Conservation (phyloP, 2,888 invertebrate species). For the Notocelia uddmanniana region DNA sequence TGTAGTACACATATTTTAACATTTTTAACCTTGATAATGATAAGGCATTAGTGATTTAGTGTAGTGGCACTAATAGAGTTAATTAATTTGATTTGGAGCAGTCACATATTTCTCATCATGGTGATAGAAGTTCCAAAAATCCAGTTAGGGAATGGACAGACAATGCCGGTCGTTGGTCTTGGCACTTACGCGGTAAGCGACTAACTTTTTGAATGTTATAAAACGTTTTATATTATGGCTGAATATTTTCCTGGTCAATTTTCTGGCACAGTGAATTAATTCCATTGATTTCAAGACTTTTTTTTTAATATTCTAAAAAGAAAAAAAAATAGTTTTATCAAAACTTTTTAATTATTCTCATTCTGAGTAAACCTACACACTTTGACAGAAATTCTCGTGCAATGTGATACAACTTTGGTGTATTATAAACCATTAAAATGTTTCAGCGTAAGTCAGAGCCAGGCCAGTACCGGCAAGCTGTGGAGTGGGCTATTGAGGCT, state of each 20-base stretch:
- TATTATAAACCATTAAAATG: neutral
- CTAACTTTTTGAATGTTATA: constrained; percentile 33
- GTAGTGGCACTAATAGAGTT: neutral
- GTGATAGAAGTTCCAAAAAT: constrained; percentile 65
- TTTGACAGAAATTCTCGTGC: neutral
- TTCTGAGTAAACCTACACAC: neutral
- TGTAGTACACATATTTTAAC: neutral
- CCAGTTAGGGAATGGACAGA: constrained; percentile 81
- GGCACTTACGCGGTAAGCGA: constrained; percentile 87
- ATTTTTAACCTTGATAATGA: constrained; percentile 39
- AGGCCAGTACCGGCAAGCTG: constrained; percentile 72
- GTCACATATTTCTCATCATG: constrained; percentile 55
- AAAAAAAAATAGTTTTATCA: neutral
- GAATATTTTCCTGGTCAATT: neutral
- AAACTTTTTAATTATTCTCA: neutral
- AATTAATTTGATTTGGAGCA: neutral
- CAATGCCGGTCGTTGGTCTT: constrained; percentile 88
- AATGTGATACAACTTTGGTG: neutral
- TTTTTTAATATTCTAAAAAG: too few relatives aligned
- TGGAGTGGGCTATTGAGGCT: constrained; percentile 78
- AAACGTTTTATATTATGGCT: constrained; percentile 6
- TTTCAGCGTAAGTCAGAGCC: constrained; percentile 69
- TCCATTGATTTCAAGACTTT: too few relatives aligned
- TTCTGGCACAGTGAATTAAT: neutral
- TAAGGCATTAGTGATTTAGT: constrained; percentile 31